Evolutionary conservation across 2,888 invertebrate species (phyloP).

Genomic region (Polymixis flavicincta): DNA sequence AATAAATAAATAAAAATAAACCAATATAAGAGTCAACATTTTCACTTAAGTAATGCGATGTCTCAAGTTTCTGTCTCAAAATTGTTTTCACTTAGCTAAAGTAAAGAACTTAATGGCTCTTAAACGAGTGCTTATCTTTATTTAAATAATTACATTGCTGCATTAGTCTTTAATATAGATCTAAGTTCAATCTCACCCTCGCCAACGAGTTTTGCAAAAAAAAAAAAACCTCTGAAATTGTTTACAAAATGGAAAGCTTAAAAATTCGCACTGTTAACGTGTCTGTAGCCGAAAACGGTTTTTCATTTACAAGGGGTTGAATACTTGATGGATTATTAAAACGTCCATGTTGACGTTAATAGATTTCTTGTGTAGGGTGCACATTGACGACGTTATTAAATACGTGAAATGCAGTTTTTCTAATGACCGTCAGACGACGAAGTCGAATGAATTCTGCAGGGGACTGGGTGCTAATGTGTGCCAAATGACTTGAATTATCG

Average conservation of each 20-base stretch:
- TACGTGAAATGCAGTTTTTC: constrained; percentile 89
- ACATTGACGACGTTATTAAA: constrained; percentile 86
- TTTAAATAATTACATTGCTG: constrained; percentile 22
- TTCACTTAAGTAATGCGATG: background rate
- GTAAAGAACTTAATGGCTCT: constrained; percentile 24
- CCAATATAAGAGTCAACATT: background rate
- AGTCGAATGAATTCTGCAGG: constrained; percentile 64
- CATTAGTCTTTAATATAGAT: constrained; percentile 12
- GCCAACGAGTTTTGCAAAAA: background rate
- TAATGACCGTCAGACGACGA: constrained; percentile 77
- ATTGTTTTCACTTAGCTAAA: constrained; percentile 28
- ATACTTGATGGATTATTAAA: constrained; percentile 84
- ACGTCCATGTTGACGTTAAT: constrained; percentile 86
- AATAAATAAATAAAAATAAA: background rate
- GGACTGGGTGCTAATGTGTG: constrained; percentile 77
- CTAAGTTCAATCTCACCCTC: background rate
- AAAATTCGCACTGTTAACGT: constrained; percentile 44
- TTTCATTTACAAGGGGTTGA: constrained; percentile 73
- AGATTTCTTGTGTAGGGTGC: constrained; percentile 85
- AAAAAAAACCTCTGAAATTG: constrained; percentile 25
- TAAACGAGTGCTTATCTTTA: constrained; percentile 24
- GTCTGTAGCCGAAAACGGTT: constrained; percentile 52
- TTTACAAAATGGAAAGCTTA: constrained; percentile 43
- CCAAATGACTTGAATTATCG: constrained; percentile 80
- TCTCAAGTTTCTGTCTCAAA: constrained; percentile 23